These are phyloP conservation scores for Drosophila putrida DNA, from an alignment of 2,888 invertebrate genomes.

Conservation along the genomic window DNA sequence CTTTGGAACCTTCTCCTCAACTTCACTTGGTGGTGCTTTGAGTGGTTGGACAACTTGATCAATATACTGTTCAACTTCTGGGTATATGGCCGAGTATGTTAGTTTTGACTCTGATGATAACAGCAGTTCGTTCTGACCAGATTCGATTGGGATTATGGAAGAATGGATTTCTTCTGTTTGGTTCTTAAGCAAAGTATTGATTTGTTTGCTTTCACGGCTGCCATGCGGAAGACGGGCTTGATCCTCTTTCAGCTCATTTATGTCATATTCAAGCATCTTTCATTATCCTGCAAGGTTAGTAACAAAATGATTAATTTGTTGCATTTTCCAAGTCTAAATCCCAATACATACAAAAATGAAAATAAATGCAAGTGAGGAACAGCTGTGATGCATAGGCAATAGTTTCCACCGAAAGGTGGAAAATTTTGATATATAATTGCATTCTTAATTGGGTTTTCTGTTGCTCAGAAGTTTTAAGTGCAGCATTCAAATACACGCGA, in stretches of 20 bases:
- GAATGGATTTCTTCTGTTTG: slow-evolving; percentile 6
- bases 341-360: background rate
- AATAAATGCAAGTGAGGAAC: background rate
- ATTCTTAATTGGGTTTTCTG: slow-evolving; percentile 1
- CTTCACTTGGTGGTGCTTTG: slow-evolving; percentile 4
- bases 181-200: slow-evolving; percentile 1
- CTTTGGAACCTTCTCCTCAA: slow-evolving; percentile 25
- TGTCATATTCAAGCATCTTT: slow-evolving; percentile 85
- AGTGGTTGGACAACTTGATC: slow-evolving; percentile 43
- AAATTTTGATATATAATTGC: slow-evolving; percentile 1
- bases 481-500: slow-evolving; percentile 1
- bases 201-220: slow-evolving; percentile 27
- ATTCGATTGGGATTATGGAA: slow-evolving; percentile 28
- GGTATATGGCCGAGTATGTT: slow-evolving; percentile 30
- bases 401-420: background rate
- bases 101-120: background rate
- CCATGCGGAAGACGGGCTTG: slow-evolving; percentile 81
- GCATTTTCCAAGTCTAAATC: background rate
- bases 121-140: background rate
- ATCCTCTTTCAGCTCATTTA: slow-evolving; percentile 82
- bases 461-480: background rate
- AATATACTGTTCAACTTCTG: slow-evolving; percentile 33
- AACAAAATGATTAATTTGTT: slow-evolving; percentile 45
- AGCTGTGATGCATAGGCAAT: background rate
- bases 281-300: slow-evolving; percentile 68